phyloP scores from a whole-genome alignment of 2,888 invertebrate species.

The Theodoxus fluviatilis region DNA sequence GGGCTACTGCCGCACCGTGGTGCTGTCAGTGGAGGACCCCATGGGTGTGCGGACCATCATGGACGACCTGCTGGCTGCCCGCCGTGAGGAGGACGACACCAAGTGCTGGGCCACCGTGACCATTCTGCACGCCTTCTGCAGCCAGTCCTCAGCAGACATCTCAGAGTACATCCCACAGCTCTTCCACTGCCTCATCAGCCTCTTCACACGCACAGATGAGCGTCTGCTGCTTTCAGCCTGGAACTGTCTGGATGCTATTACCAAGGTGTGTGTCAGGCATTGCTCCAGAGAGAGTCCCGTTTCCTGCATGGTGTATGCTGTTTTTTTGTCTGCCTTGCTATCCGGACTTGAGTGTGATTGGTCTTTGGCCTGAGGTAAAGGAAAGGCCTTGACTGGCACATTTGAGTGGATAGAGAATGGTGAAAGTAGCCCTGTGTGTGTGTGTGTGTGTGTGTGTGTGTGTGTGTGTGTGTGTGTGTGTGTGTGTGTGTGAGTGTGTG shows the following conservation, averaged over 20 bases:
- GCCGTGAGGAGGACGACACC: slow-evolving; percentile 59
- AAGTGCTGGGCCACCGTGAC: slow-evolving; percentile 83
- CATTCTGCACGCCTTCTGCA: slow-evolving; percentile 88
- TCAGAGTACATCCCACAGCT: slow-evolving; percentile 86
- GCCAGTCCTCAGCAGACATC: slow-evolving; percentile 87
- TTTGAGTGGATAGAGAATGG: no score
- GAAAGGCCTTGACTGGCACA: no score
- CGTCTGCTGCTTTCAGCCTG: slow-evolving; percentile 85
- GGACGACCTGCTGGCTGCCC: slow-evolving; percentile 81
- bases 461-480: no score
- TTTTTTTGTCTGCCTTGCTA: no score
- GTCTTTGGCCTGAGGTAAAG: no score
- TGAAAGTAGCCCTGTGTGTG: no score
- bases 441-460: no score
- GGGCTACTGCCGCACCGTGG: slow-evolving; percentile 90
- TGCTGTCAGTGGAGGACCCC: slow-evolving; percentile 84
- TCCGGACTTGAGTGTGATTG: no score
- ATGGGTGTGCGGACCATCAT: slow-evolving; percentile 85
- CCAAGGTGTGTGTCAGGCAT: slow-evolving; percentile 74
- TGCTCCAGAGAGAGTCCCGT: no score
- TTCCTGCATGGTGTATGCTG: no score
- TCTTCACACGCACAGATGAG: slow-evolving; percentile 83
- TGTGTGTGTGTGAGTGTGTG: no score
- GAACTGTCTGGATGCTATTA: slow-evolving; percentile 89
- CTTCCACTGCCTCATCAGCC: slow-evolving; percentile 82